phyloP scores from a whole-genome alignment of 2,888 invertebrate genomes.

The Drosophila subsilvestris region DNA sequence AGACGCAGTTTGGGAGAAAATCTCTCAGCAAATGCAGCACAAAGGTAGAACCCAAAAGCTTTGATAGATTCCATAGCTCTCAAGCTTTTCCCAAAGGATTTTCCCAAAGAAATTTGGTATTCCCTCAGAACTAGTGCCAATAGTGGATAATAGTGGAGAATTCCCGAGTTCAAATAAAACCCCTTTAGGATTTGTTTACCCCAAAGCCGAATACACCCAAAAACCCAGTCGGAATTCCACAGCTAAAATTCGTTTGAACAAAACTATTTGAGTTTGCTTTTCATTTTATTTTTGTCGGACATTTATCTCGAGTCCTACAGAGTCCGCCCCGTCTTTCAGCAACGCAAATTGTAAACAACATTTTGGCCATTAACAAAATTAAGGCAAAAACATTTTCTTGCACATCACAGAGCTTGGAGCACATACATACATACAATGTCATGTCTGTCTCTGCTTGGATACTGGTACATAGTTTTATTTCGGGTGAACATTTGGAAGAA shows the following conservation, averaged over 20 bases:
- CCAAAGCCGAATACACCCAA: no score
- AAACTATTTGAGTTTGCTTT: background rate
- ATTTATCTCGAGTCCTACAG: slow-evolving; percentile 17
- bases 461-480: background rate
- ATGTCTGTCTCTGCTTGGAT: slow-evolving; percentile 20
- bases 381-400: slow-evolving; percentile 52
- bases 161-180: background rate
- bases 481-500: background rate
- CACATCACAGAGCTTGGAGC: slow-evolving; percentile 8
- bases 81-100: background rate
- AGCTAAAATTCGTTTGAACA: background rate
- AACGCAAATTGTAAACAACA: slow-evolving; percentile 62
- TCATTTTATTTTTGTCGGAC: slow-evolving; percentile 20
- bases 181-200: background rate
- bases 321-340: background rate
- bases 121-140: no score
- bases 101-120: no score
- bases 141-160: no score
- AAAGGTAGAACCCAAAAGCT: background rate
- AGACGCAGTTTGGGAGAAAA: no score
- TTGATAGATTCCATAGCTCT: no score
- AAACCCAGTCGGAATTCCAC: background rate
- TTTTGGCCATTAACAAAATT: slow-evolving; percentile 66
- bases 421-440: slow-evolving; percentile 16
- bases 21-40: background rate